Conservation (phyloP, 2,113 vertebrate species). For the Lampris megalopsis region DNA sequence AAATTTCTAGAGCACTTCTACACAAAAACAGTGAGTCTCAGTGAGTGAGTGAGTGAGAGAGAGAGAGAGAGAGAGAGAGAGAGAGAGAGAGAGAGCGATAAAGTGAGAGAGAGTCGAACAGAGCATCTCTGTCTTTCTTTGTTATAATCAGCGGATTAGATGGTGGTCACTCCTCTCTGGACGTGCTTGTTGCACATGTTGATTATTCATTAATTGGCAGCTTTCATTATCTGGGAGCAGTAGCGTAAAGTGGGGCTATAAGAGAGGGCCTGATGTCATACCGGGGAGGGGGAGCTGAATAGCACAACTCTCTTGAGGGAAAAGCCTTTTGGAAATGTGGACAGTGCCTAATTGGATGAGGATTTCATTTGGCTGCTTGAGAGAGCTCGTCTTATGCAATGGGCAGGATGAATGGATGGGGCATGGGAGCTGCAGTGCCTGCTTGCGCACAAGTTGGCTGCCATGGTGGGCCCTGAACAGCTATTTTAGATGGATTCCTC, state of each 20-base stretch:
- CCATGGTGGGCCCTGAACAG: conserved; percentile 47
- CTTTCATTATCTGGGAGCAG: conserved; percentile 79
- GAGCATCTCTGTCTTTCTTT: conserved; percentile 75
- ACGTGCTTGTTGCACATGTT: conserved; percentile 79
- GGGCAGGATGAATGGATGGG: conserved; percentile 67
- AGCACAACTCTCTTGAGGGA: conserved; percentile 71
- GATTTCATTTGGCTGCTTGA: conserved; percentile 74
- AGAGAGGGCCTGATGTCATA: conserved; percentile 78
- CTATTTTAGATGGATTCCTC: conserved; percentile 17
- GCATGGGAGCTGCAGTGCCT: conserved; percentile 52
- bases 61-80: conserved; percentile 3
- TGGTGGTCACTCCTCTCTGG: conserved; percentile 76
- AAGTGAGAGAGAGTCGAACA: conserved; percentile 54
- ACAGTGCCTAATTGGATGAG: conserved; percentile 82
- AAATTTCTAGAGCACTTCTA: conserved; percentile 45
- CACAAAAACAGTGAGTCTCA: conserved; percentile 2
- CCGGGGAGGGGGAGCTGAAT: conserved; percentile 72
- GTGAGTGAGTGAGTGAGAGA: not conserved
- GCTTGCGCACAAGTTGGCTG: conserved; percentile 56
- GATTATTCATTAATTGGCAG: conserved; percentile 82
- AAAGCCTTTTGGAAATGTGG: conserved; percentile 79
- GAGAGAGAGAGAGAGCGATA: not conserved
- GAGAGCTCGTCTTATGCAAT: conserved; percentile 77
- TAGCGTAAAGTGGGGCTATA: conserved; percentile 78
- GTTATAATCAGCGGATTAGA: conserved; percentile 79